Evolutionary conservation across 2,797 vertebrate species (phyloP).

Genomic region (Hirundo rustica): DNA sequence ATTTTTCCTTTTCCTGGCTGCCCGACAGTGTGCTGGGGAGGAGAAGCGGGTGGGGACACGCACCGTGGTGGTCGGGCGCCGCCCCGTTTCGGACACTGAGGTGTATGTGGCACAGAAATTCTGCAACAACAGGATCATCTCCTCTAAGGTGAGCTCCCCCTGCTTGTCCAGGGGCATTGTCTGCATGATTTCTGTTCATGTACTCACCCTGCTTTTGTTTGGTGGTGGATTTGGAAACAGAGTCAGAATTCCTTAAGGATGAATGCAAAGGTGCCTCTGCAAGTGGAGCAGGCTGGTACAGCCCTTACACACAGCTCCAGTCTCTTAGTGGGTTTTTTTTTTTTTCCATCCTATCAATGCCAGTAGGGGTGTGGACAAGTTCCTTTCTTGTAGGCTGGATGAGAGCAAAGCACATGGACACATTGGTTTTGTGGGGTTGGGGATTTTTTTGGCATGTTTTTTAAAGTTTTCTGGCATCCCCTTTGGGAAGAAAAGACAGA

Average conservation of each 20-base stretch:
- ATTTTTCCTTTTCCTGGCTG: neutral
- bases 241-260: neutral
- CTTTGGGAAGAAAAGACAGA: neutral
- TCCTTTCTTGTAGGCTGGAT: neutral
- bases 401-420: neutral
- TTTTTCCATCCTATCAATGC: accelerated
- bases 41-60: slow-evolving; percentile 91
- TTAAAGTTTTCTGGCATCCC: neutral
- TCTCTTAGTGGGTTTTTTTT: neutral
- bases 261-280: no score
- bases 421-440: accelerated
- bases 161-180: neutral
- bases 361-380: accelerated
- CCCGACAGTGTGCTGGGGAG: slow-evolving; percentile 76
- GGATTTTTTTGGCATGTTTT: neutral
- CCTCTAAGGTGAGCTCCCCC: slow-evolving; percentile 88
- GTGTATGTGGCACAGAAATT: slow-evolving; percentile 89
- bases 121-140: slow-evolving; percentile 96
- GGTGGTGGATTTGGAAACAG: neutral
- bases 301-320: neutral
- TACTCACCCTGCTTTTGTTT: neutral
- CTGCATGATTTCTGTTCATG: accelerated
- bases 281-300: neutral
- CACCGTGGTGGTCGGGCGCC: slow-evolving; percentile 89
- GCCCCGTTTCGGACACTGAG: slow-evolving; percentile 77